Conservation (phyloP, 2,888 invertebrate species). For the Nomada fucata region DNA sequence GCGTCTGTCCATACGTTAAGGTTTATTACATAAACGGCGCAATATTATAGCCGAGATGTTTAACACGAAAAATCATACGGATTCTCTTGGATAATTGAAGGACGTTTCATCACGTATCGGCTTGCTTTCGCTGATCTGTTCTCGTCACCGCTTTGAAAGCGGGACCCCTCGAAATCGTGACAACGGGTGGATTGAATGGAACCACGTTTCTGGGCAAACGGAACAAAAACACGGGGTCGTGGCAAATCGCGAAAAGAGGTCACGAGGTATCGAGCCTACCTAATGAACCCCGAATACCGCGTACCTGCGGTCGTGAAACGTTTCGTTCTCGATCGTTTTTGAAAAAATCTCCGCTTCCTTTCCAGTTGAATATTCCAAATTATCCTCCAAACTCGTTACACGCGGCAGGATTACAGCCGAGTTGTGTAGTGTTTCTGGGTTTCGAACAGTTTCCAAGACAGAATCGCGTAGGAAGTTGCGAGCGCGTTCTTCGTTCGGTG, state of each 20-base stretch:
- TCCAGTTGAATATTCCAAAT: background rate
- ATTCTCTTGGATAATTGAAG: background rate
- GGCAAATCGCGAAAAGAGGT: slow-evolving; percentile 14
- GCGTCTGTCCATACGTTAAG: background rate
- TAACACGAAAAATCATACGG: background rate
- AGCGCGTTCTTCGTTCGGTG: background rate
- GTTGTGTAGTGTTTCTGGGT: slow-evolving; percentile 20
- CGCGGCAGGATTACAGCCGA: background rate
- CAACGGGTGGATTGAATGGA: slow-evolving; percentile 21
- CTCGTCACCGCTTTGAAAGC: background rate
- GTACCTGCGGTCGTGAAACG: background rate
- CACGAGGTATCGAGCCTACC: background rate
- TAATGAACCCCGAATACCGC: background rate
- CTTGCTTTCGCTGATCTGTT: background rate
- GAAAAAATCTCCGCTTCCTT: background rate
- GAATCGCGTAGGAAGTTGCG: slow-evolving; percentile 5
- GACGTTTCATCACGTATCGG: background rate
- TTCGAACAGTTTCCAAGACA: slow-evolving; percentile 1
- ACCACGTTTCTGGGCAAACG: slow-evolving; percentile 28
- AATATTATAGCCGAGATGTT: slow-evolving; percentile 6
- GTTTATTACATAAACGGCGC: slow-evolving; percentile 13
- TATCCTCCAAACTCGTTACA: background rate
- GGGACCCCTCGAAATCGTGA: background rate
- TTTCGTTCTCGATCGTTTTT: slow-evolving; percentile 7
- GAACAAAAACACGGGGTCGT: slow-evolving; percentile 10